These are phyloP conservation scores for Caenorhabditis sulstoni DNA, from an alignment of 2,888 invertebrate genomes.

Conservation along the genomic window DNA sequence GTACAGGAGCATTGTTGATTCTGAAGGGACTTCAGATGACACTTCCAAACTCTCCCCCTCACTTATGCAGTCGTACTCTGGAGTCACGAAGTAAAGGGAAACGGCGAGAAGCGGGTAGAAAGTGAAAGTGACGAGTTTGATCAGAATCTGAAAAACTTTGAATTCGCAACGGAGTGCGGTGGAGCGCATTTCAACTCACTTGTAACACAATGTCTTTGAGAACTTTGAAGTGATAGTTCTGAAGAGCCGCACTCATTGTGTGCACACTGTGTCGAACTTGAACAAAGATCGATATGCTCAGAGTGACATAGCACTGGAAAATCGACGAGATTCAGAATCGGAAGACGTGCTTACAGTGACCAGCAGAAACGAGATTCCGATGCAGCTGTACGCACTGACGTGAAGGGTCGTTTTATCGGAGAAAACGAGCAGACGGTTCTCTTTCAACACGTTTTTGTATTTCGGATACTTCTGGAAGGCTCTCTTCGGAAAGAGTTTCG, in stretches of 20 bases:
- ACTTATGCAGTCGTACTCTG: conserved; percentile 27
- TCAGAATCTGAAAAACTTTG: conserved; percentile 12
- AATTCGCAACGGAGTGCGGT: neutral
- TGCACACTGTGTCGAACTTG: conserved; percentile 23
- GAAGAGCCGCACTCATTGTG: conserved; percentile 20
- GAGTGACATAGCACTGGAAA: conserved; percentile 20
- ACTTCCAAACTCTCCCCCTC: neutral
- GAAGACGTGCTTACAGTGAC: neutral
- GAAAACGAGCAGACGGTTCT: conserved; percentile 25
- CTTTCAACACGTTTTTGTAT: conserved; percentile 3
- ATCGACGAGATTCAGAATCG: neutral
- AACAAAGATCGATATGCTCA: conserved; percentile 20
- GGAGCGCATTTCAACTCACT: neutral
- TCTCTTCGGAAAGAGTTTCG: too few species aligned
- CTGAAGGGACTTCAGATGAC: neutral
- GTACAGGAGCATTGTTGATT: conserved; percentile 15
- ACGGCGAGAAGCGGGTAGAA: conserved; percentile 24
- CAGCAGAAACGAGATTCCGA: conserved; percentile 9
- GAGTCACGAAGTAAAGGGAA: conserved; percentile 24
- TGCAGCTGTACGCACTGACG: conserved; percentile 26
- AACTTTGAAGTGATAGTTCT: conserved; percentile 39
- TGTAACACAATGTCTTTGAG: conserved; percentile 31
- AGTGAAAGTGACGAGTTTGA: conserved; percentile 23
- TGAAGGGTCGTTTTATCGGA: conserved; percentile 23
- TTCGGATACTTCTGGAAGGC: conserved; percentile 52